Evolutionary conservation across 2,888 invertebrate genomes (phyloP), one percentile per base, ranked within the genome.

Genomic region (Brassicogethes aeneus): DNA sequence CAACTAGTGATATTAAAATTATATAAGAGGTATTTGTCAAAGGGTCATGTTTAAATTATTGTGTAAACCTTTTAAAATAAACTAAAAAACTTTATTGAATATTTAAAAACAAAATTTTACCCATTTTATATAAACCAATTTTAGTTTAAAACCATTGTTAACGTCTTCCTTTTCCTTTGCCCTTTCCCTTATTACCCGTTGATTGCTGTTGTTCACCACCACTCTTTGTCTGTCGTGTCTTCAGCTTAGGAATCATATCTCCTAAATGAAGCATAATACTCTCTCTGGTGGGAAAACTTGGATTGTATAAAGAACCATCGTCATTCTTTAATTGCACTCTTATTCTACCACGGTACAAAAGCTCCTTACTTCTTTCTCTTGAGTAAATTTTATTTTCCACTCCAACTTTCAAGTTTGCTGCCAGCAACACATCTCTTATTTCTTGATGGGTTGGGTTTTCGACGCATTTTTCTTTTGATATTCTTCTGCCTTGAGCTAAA

Each of bases 361-460:
- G 72, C 70, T 97, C 97, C 70, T 91, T 89, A 65, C 94, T 95
- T 43, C 80, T 76, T 65, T 97, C 97, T 33, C 93, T 73, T 3
- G 90, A 79, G 65, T 96, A 94, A 23, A 90, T 72, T 70, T 96
- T 97, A 57, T 90, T 89, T 70, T 97, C 96, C 5, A 94, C 85
- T 16, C 85, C 88, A 41, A 94, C 82, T 54, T 79, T 82, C 34
- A 96, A 68, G 15, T 92, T 91, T 16, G 86, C 82, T 7, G 87
- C 80, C 13, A 83, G 73, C 37, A 96, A 70, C 2, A 96, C 93
- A 72, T 97, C 96, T 48, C 88, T 77, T 46, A 99, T 96, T 70
- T 99, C 99, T 56, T 87, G 82, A 64, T 86, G 86, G 0, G 92
- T 92, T 10, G 99, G 99, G 68, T 95, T 94, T 55, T 96, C 94